phyloP scores from a whole-genome alignment of 2,113 vertebrate genomes.

The Canis aureus region DNA sequence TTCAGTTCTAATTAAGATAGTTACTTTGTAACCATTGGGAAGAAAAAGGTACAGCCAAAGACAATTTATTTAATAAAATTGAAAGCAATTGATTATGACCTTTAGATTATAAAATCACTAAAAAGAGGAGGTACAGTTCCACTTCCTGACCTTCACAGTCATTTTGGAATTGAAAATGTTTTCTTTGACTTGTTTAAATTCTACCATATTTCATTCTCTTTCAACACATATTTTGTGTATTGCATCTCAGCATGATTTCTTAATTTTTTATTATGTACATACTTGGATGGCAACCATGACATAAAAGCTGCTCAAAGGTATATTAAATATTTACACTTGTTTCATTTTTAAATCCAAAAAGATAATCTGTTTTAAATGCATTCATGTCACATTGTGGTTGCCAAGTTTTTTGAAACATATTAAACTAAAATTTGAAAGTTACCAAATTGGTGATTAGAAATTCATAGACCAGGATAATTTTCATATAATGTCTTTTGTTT shows the following conservation, averaged over 20 bases:
- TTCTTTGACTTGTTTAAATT: conserved; percentile 71
- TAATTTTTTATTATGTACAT: conserved; percentile 62
- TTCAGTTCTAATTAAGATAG: not conserved
- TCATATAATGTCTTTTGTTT: conserved; percentile 12
- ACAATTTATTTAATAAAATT: not conserved
- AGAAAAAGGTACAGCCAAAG: not conserved
- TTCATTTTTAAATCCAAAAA: conserved; percentile 58
- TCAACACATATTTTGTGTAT: conserved; percentile 18
- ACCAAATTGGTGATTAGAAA: not conserved
- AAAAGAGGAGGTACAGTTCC: not conserved
- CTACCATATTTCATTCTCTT: conserved; percentile 56
- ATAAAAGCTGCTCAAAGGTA: not conserved
- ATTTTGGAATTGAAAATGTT: conserved; percentile 44
- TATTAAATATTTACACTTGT: conserved; percentile 62
- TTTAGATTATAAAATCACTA: not conserved
- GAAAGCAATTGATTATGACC: not conserved
- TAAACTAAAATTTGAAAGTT: conserved; percentile 33
- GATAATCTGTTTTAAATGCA: conserved; percentile 49
- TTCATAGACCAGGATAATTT: conserved; percentile 14
- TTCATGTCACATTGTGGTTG: not conserved
- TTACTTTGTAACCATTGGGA: not conserved
- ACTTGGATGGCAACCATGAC: conserved; percentile 42
- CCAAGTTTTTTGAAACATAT: conserved; percentile 47
- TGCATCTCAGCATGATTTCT: conserved; percentile 44
- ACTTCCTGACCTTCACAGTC: not conserved